phyloP scores from a whole-genome alignment of 2,113 vertebrate genomes.

The Oostethus manadensis region DNA sequence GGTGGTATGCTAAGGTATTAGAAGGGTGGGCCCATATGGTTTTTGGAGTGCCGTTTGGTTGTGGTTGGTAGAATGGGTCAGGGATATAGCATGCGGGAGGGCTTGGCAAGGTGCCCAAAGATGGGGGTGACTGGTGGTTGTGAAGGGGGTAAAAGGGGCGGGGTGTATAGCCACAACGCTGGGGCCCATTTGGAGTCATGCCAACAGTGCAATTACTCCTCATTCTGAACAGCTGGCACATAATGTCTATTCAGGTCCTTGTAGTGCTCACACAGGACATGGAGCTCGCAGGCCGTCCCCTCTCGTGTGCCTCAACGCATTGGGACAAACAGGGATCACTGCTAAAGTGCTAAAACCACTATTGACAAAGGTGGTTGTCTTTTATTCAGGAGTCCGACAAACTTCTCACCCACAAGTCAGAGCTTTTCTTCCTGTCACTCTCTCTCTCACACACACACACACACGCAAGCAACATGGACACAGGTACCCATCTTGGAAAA shows the following conservation, averaged over 20 bases:
- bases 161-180: slow-evolving; percentile 40
- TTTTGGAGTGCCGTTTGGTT: no score
- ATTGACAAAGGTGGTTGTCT: no score
- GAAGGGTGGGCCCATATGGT: slow-evolving; percentile 42
- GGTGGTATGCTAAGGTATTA: slow-evolving; percentile 32
- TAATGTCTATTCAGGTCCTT: slow-evolving; percentile 65
- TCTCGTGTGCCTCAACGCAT: slow-evolving; percentile 55
- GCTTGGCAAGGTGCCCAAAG: slow-evolving; percentile 56
- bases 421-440: no score
- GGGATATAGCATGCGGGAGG: slow-evolving; percentile 57
- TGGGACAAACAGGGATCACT: slow-evolving; percentile 27
- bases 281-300: slow-evolving; percentile 61
- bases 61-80: slow-evolving; percentile 48
- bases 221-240: slow-evolving; percentile 75
- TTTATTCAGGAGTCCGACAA: no score
- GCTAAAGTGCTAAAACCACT: no score
- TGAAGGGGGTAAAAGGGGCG: slow-evolving; percentile 27
- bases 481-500: no score
- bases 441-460: no score
- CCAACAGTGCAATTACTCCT: slow-evolving; percentile 72
- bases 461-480: no score
- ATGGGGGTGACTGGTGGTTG: slow-evolving; percentile 42
- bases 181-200: slow-evolving; percentile 61
- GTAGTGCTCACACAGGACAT: slow-evolving; percentile 57
- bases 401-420: no score